phyloP scores from a whole-genome alignment of 2,797 vertebrate species.

The Microtus californicus region DNA sequence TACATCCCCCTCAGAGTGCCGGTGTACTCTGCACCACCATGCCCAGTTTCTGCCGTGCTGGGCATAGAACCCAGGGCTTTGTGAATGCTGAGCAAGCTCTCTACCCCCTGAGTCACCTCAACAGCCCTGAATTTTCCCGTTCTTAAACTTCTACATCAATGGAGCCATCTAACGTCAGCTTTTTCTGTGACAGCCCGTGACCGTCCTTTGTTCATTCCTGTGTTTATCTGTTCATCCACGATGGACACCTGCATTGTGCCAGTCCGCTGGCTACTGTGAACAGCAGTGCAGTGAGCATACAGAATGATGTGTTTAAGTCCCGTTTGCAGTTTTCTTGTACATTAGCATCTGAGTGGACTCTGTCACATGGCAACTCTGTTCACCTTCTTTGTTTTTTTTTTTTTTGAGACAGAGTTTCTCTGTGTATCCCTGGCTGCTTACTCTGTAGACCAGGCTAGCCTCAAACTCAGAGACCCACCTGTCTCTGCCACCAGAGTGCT shows the following conservation, averaged over 20 bases:
- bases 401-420: neutral
- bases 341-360: neutral
- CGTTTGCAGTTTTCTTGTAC: neutral
- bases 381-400: neutral
- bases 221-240: accelerated
- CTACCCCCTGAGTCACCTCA: neutral
- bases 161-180: neutral
- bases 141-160: neutral
- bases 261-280: neutral
- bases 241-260: neutral
- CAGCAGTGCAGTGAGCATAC: accelerated
- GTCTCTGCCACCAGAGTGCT: neutral
- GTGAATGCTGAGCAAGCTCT: neutral
- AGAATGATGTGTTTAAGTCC: neutral
- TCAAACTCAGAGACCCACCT: neutral
- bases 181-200: neutral
- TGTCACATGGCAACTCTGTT: neutral
- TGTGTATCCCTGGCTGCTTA: neutral
- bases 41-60: neutral
- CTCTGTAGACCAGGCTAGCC: neutral
- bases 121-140: neutral
- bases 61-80: neutral
- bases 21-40: no score
- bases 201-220: neutral
- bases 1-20: neutral